These are phyloP conservation scores for Platanista minor DNA, from an alignment of 2,113 vertebrate genomes.

Conservation along the genomic window DNA sequence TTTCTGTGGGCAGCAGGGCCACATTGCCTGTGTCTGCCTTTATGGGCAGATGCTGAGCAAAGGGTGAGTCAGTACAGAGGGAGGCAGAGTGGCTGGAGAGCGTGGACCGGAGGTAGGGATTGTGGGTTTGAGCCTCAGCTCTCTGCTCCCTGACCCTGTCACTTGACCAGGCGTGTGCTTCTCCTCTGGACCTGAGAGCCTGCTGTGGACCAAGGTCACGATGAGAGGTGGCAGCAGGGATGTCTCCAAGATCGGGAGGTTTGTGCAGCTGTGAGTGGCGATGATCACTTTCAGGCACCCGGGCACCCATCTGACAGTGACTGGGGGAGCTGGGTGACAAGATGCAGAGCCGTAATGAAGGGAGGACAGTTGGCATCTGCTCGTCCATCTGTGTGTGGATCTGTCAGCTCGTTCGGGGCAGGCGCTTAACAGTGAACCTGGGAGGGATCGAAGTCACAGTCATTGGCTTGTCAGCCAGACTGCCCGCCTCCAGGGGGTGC, in stretches of 20 bases:
- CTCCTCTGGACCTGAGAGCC: neutral
- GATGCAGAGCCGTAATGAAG: fast-evolving
- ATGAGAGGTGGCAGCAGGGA: fast-evolving
- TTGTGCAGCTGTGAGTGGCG: fast-evolving
- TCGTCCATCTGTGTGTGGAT: fast-evolving
- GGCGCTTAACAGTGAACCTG: fast-evolving
- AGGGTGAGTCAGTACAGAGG: neutral
- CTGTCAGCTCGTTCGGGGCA: fast-evolving
- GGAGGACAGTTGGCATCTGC: neutral
- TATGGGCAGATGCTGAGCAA: neutral
- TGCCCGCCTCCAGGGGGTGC: fast-evolving
- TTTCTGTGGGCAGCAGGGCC: neutral
- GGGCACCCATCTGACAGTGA: neutral
- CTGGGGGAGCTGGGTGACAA: neutral
- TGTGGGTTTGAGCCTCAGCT: neutral
- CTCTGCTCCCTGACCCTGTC: fast-evolving
- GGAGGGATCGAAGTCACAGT: fast-evolving
- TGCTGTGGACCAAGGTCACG: fast-evolving
- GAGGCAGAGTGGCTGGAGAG: neutral
- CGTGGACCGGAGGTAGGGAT: fast-evolving
- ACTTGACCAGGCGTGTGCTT: neutral
- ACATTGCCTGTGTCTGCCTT: neutral
- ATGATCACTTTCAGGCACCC: fast-evolving
- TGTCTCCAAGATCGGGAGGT: neutral
- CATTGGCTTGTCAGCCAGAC: neutral